Conservation (phyloP, 2,113 vertebrate species). For the Misgurnus mizolepis region DNA sequence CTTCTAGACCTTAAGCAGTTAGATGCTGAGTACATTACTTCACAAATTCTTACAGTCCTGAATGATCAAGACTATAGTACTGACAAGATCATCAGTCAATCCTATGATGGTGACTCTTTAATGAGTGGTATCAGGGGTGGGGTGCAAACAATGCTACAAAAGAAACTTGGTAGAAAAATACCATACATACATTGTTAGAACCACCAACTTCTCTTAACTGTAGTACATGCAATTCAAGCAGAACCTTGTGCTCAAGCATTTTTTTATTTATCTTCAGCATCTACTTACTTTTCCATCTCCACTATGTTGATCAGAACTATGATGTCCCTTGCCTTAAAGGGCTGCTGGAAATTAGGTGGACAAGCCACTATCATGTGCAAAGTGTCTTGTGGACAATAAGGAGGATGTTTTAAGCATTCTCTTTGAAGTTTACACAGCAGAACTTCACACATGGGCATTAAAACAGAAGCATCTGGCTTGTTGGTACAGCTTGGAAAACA, state of each 20-base stretch:
- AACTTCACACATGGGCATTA: no score
- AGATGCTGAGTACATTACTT: no score
- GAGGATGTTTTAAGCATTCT: no score
- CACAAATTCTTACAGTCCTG: no score
- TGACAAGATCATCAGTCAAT: neutral
- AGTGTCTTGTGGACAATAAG: neutral
- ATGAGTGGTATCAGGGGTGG: constrained; percentile 9
- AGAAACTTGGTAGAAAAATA: constrained; percentile 9
- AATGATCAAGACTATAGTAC: no score
- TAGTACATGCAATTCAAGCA: no score
- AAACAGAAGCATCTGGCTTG: no score
- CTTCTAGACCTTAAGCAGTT: no score
- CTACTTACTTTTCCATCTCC: neutral
- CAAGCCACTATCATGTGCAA: constrained; percentile 9
- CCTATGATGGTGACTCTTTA: constrained; percentile 3
- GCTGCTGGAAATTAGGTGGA: constrained; percentile 6
- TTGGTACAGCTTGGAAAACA: no score
- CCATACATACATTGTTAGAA: neutral
- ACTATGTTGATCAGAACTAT: neutral
- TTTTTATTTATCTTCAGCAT: neutral
- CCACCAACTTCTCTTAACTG: neutral
- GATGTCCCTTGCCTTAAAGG: neutral
- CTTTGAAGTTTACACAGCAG: no score
- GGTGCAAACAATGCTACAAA: constrained; percentile 1
- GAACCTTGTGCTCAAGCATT: neutral